A percentile compares a stretch with the other conserved stretches of the same genome.
Evolutionary conservation across 2,888 invertebrate species (phyloP).

Genomic region (Anthophora plumipes): DNA sequence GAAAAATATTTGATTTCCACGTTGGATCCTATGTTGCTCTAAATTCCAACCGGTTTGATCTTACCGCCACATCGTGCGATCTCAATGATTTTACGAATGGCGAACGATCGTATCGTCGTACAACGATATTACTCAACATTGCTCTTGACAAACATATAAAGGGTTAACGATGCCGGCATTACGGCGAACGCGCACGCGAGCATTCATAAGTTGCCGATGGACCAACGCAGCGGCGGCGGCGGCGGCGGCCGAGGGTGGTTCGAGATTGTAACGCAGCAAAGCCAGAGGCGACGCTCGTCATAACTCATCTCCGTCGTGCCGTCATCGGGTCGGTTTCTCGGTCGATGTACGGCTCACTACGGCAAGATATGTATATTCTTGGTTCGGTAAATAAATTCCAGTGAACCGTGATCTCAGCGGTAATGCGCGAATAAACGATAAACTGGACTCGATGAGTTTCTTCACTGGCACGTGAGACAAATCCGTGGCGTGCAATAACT

Average conservation of each 20-base stretch:
- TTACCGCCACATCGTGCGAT: background rate
- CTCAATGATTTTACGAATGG: background rate
- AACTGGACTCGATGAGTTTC: conserved; percentile 12
- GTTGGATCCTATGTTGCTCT: background rate
- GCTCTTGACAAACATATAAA: conserved; percentile 77
- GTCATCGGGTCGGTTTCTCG: conserved; percentile 66
- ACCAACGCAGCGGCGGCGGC: conserved; percentile 13
- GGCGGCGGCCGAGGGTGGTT: conserved; percentile 49
- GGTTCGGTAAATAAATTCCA: conserved; percentile 43
- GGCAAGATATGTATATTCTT: conserved; percentile 19
- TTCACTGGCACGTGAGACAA: conserved; percentile 8
- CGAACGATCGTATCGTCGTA: conserved; percentile 51
- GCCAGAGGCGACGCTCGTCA: conserved; percentile 73
- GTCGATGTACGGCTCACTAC: conserved; percentile 14
- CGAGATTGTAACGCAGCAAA: conserved; percentile 42
- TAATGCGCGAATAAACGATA: conserved; percentile 42
- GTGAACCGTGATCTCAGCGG: conserved; percentile 17
- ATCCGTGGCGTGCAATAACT: conserved; percentile 34
- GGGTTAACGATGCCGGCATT: conserved; percentile 75
- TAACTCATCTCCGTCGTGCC: conserved; percentile 76
- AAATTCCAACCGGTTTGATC: conserved; percentile 2
- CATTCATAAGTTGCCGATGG: conserved; percentile 70
- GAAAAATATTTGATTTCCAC: too few species aligned
- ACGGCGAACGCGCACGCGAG: conserved; percentile 75
- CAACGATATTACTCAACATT: conserved; percentile 75